Conservation (phyloP, 1,140 invertebrate genomes). For the Stegodyphus mimosarum region DNA sequence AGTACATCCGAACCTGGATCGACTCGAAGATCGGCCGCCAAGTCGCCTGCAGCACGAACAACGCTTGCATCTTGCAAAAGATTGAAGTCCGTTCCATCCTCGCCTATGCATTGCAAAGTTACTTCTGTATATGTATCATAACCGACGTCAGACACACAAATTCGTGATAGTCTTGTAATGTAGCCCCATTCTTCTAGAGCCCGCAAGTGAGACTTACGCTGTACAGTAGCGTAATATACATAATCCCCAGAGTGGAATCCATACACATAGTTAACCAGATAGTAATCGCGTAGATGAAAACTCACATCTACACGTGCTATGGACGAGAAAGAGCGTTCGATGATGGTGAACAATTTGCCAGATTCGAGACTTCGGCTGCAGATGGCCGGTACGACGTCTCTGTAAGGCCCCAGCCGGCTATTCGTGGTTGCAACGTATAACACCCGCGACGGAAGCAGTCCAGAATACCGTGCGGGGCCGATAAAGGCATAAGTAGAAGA, state of each 20-base stretch:
- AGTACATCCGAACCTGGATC: conserved; percentile 81
- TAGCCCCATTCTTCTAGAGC: conserved; percentile 88
- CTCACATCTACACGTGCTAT: conserved; percentile 92
- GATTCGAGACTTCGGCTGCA: conserved; percentile 77
- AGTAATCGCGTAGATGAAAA: conserved; percentile 85
- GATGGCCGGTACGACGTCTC: conserved; percentile 94
- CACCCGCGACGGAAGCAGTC: conserved; percentile 79
- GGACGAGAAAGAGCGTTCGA: conserved; percentile 86
- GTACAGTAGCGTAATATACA: conserved; percentile 94
- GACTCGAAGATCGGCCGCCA: conserved; percentile 84
- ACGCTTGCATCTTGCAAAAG: conserved; percentile 91
- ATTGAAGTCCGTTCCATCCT: conserved; percentile 80
- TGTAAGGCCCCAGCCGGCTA: conserved; percentile 89
- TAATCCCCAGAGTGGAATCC: conserved; percentile 94
- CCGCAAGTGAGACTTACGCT: conserved; percentile 89
- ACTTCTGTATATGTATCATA: conserved; percentile 95
- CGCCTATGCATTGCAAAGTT: conserved; percentile 83
- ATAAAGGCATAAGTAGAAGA: conserved; percentile 95
- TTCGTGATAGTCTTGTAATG: conserved; percentile 87
- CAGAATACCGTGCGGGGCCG: conserved; percentile 86
- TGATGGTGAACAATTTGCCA: conserved; percentile 75
- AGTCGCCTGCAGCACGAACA: conserved; percentile 79
- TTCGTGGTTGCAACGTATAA: conserved; percentile 95
- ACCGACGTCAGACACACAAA: conserved; percentile 92
- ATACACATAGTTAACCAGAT: conserved; percentile 93